Evolutionary conservation across 1,140 invertebrate species (phyloP), one percentile per base, ranked within the genome.

Genomic region (Sipha flava): DNA sequence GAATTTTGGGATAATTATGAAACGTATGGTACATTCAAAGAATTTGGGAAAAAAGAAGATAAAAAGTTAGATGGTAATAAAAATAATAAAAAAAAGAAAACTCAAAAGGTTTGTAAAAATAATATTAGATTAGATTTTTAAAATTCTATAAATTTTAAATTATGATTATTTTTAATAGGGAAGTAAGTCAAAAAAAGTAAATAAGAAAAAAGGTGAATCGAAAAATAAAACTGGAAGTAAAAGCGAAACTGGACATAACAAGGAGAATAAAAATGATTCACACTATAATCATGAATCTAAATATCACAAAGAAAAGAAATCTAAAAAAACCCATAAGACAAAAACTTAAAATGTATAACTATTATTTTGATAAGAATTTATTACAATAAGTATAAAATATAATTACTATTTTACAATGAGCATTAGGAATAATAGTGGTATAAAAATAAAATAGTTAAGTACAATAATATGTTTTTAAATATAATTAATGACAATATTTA

Each of bases 381-480:
- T 54, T 57, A 54, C 49, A 57, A 37, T 75, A 75, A 75, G 14
- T 49, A 49, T 52, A 73, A 73, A 49, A 73, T 34, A 54, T 21
- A n/a, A 72, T 49, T 31, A 49, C 26, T 29, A 52, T 57, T 77
- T 54, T 77, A 43, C 31, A 37, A 47, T 54, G 49, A 54, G 29
- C 7, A 54, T 40, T 77, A 77, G 29, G n/a, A 59, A 70, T 26
- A 59, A 43, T 40, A 40, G 34, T 23, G 1, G 7, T 77, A 77
- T 1, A 57, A 75, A 73, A 37, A 77, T 59, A 43, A 52, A 57
- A 59, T 75, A 75, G 52, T 57, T 77, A 77, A 77, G 73, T 77
- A 77, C 34, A 40, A 43, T 59, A 43, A 23, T 75, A 54, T 54
- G 29, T 47, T 47, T 31, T 68, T 68, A 45, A 45, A 26, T 26